Conservation (phyloP, 1,140 invertebrate species). For the Drosophila kohkoa region DNA sequence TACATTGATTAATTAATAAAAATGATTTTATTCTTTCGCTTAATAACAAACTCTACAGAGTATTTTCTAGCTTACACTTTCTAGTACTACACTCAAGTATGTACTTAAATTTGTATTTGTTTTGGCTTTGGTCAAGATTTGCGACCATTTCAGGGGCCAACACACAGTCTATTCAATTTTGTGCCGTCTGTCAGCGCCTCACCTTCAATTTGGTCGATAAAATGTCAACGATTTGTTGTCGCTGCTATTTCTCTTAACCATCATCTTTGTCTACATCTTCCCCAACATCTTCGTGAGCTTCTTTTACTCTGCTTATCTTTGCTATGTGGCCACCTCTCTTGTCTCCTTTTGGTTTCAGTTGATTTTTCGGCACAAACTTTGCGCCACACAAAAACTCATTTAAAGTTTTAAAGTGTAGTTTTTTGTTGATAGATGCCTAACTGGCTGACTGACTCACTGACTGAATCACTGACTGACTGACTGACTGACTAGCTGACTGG, state of each 20-base stretch:
- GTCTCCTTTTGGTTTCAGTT: slow-evolving; percentile 30
- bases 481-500: slow-evolving; percentile 24
- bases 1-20: no score
- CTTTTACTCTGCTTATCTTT: slow-evolving; percentile 20
- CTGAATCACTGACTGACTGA: slow-evolving; percentile 34
- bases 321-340: background rate
- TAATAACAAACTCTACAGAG: background rate
- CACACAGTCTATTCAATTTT: slow-evolving; percentile 31
- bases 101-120: slow-evolving; percentile 36
- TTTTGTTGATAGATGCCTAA: slow-evolving; percentile 66
- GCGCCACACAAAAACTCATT: slow-evolving; percentile 72
- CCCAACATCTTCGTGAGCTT: slow-evolving; percentile 11
- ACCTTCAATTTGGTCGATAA: slow-evolving; percentile 56
- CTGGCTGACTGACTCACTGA: slow-evolving; percentile 5
- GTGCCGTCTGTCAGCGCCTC: slow-evolving; percentile 35
- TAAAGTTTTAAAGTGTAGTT: slow-evolving; percentile 78
- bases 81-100: background rate
- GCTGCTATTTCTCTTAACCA: slow-evolving; percentile 29
- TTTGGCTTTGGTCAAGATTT: slow-evolving; percentile 43
- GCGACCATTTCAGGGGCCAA: slow-evolving; percentile 26
- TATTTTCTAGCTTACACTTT: background rate
- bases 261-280: background rate
- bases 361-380: slow-evolving; percentile 62
- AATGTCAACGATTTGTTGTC: slow-evolving; percentile 57
- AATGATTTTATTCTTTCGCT: no score